Conservation (phyloP, 2,888 invertebrate species). For the Mechanitis mazaeus region DNA sequence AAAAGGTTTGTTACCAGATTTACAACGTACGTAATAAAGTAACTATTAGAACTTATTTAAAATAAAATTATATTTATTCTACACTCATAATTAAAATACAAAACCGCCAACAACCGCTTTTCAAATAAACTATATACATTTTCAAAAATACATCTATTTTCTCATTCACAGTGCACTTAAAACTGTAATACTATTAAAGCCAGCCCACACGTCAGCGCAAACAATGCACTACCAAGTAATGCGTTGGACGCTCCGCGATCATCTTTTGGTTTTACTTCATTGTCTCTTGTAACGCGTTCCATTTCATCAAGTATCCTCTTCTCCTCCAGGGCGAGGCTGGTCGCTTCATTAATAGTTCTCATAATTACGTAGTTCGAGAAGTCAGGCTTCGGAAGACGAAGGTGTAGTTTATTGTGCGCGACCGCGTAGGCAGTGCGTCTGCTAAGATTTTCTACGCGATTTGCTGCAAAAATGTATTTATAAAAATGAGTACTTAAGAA, state of each 20-base stretch:
- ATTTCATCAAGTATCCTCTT: conserved; percentile 70
- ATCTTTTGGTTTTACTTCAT: conserved; percentile 68
- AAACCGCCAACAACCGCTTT: too few relatives aligned
- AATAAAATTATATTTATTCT: too few relatives aligned
- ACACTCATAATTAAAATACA: too few relatives aligned
- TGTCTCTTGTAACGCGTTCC: conserved; percentile 57
- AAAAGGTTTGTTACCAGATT: too few relatives aligned
- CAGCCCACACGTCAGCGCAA: conserved; percentile 19
- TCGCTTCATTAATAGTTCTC: conserved; percentile 82
- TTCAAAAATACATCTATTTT: neutral
- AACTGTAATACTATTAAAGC: neutral
- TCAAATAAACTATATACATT: neutral
- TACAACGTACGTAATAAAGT: too few relatives aligned
- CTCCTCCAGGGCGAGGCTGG: conserved; percentile 73
- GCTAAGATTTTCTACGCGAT: conserved; percentile 40
- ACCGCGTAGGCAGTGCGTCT: conserved; percentile 53
- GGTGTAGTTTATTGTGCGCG: conserved; percentile 46
- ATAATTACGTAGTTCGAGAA: conserved; percentile 81
- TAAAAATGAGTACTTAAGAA: neutral
- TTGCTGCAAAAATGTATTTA: conserved; percentile 35
- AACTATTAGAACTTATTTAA: too few relatives aligned
- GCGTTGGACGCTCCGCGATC: conserved; percentile 32
- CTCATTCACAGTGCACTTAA: neutral
- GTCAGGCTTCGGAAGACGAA: conserved; percentile 50
- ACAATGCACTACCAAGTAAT: conserved; percentile 18